Conservation (phyloP, 2,888 invertebrate genomes). For the Microctonus hyperodae region DNA sequence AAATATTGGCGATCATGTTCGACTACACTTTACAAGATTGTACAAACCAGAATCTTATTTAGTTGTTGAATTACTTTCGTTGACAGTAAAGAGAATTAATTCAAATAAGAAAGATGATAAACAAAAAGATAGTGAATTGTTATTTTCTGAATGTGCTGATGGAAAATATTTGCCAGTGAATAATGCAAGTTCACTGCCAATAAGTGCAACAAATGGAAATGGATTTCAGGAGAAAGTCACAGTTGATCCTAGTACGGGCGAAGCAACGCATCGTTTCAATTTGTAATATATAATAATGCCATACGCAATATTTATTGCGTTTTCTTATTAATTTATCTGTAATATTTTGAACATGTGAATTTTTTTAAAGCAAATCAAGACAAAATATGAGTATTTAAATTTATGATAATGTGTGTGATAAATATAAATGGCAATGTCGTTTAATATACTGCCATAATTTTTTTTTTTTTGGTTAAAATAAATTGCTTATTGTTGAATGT, state of each 20-base stretch:
- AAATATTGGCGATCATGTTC: conserved; percentile 54
- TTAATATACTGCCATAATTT: neutral
- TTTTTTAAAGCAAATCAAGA: neutral
- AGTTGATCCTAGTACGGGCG: conserved; percentile 58
- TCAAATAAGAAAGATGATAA: conserved; percentile 42
- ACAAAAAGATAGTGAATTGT: conserved; percentile 43
- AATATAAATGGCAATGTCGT: neutral
- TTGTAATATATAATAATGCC: conserved; percentile 1
- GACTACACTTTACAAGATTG: conserved; percentile 54
- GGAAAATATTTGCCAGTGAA: conserved; percentile 50
- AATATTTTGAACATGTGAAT: neutral
- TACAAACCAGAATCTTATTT: conserved; percentile 59
- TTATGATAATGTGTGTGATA: conserved; percentile 11
- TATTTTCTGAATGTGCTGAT: conserved; percentile 53
- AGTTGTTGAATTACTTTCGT: conserved; percentile 51
- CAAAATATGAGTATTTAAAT: neutral
- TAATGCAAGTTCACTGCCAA: conserved; percentile 38
- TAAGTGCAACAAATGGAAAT: conserved; percentile 37
- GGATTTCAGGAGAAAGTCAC: conserved; percentile 50
- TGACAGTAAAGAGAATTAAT: conserved; percentile 47
- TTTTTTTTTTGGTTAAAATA: conserved; percentile 33
- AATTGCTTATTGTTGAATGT: conserved; percentile 32
- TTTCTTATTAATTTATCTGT: conserved; percentile 1
- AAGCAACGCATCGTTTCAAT: conserved; percentile 47
- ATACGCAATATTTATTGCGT: neutral